A percentile compares a stretch with the other conserved stretches of the same genome.
These are phyloP conservation scores for Drosophila longiperda DNA, from an alignment of 2,888 invertebrate species.

Conservation along the genomic window DNA sequence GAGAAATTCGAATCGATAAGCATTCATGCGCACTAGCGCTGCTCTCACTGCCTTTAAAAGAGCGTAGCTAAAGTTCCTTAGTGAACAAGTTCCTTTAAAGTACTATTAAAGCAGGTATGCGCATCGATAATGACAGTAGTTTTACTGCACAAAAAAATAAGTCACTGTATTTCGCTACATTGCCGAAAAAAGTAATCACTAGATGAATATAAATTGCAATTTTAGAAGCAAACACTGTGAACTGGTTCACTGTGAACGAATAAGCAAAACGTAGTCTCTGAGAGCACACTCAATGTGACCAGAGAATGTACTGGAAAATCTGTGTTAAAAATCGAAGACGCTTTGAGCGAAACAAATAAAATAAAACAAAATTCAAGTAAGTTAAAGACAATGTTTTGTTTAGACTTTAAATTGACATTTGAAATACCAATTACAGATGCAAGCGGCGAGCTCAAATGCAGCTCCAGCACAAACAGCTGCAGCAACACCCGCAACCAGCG, in stretches of 20 bases:
- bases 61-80: slow-evolving; percentile 7
- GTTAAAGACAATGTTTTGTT: not conserved
- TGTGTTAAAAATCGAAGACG: slow-evolving; percentile 38
- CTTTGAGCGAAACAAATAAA: slow-evolving; percentile 1
- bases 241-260: slow-evolving; percentile 27
- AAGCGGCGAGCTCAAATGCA: slow-evolving; percentile 6
- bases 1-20: slow-evolving; percentile 34
- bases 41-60: not conserved
- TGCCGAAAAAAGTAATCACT: not conserved
- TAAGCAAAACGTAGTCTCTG: not conserved
- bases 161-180: not conserved
- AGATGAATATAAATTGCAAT: not conserved
- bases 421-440: slow-evolving; percentile 35
- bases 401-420: not conserved
- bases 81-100: slow-evolving; percentile 1
- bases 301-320: not conserved
- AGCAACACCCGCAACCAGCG: not conserved
- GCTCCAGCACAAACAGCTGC: slow-evolving; percentile 1
- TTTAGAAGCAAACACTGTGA: not conserved
- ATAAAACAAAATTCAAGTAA: slow-evolving; percentile 4
- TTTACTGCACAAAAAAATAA: not conserved
- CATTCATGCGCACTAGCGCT: slow-evolving; percentile 36
- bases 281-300: slow-evolving; percentile 39
- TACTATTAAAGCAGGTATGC: not conserved
- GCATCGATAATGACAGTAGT: not conserved